Conservation (phyloP, 2,113 vertebrate species). For the Equus przewalskii region DNA sequence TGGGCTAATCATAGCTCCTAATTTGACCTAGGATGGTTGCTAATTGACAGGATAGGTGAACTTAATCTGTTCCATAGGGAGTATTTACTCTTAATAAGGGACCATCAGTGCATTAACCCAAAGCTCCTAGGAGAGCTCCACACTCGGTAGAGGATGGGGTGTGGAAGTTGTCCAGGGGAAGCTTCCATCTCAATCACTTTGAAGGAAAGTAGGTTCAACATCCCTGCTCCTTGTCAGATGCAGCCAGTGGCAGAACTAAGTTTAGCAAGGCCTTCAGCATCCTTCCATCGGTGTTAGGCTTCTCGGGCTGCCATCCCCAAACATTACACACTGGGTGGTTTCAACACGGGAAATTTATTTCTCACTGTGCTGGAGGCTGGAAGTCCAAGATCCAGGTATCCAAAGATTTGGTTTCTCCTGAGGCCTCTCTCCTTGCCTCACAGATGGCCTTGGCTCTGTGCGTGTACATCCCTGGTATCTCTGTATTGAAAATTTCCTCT, state of each 20-base stretch:
- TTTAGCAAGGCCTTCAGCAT: background rate
- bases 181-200: background rate
- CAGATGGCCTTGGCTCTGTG: no score
- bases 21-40: accelerated
- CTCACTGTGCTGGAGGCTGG: background rate
- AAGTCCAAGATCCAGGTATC: background rate
- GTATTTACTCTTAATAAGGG: background rate
- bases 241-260: background rate
- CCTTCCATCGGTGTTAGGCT: background rate
- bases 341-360: accelerated
- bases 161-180: no score
- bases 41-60: background rate
- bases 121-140: background rate
- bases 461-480: accelerated
- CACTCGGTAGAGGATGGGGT: background rate
- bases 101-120: background rate
- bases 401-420: accelerated
- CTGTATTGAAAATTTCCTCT: background rate
- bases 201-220: background rate
- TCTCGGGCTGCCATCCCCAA: accelerated
- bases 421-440: accelerated
- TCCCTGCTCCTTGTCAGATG: background rate
- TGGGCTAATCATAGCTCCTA: background rate
- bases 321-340: accelerated
- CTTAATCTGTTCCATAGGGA: background rate